Conservation (phyloP, 2,888 invertebrate species). For the Girardia tigrina region DNA sequence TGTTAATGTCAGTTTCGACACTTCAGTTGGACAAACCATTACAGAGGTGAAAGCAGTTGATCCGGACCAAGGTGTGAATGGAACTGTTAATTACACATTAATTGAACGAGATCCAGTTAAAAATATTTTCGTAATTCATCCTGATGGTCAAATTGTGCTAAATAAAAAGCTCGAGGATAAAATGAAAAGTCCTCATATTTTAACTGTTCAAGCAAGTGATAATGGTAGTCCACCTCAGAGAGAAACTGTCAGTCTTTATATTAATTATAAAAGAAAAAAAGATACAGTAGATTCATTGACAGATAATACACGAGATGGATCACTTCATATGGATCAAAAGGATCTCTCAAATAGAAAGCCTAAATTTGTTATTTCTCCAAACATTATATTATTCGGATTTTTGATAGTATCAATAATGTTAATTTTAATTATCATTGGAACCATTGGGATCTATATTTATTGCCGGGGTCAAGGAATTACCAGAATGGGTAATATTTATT, state of each 20-base stretch:
- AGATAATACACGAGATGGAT: neutral
- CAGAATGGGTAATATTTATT: neutral
- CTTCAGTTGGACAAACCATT: neutral
- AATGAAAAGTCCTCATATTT: neutral
- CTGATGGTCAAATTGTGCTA: slow-evolving; percentile 25
- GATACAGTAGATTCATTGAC: neutral
- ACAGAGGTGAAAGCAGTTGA: slow-evolving; percentile 5
- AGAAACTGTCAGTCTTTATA: neutral
- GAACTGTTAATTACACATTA: neutral
- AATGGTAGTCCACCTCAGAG: neutral
- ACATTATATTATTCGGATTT: neutral
- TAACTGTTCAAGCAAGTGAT: slow-evolving; percentile 20
- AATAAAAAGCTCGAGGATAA: neutral
- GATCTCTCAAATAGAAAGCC: no score
- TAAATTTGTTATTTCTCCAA: no score
- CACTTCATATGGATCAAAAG: neutral
- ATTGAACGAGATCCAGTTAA: neutral
- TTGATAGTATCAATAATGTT: neutral
- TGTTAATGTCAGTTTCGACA: neutral
- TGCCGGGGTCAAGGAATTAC: neutral
- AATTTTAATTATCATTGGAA: neutral
- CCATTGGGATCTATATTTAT: neutral
- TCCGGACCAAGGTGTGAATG: slow-evolving; percentile 25
- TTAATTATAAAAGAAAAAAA: neutral
- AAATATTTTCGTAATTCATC: neutral